Base-by-base conservation (phyloP, 2,888 invertebrate genomes). In the Bembecia ichneumoniformis region DNA sequence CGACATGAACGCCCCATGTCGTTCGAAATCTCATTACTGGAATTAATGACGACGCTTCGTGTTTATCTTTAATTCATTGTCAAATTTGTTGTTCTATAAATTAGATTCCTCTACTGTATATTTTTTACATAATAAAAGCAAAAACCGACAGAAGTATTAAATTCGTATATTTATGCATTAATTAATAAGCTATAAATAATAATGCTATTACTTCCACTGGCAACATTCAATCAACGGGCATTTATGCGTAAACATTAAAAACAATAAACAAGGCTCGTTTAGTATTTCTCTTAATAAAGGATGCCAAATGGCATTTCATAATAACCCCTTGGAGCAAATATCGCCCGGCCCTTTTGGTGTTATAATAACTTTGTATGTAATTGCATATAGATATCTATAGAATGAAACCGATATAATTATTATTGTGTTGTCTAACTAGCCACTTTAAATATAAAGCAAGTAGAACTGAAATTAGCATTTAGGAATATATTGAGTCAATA, bases 1-100 rank as follows among this genome's bases (percentile, higher is more conserved):
- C 59, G 69, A 78, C 77, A 74, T 67, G 72, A 72, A 69, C 67
- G 71, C 67, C 63, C 71, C 67, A 62, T 71, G 76, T 74, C 68
- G 66, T 62, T 68, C 64, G 64, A 63, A 63, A 68, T 72, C 72
- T 74, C 73, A 77, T 77, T 76, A 77, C 62, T 52, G 52, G 60
- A 63, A 75, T 77, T 75, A 73, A 77, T 73, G 70, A 68, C 66
- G 60, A 71, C 68, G 65, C 58, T 14, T 40, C 40, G 14, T 40
- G 40, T n/a, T 40, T 40, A 14, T 14, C 40, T 40, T 14, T 40
- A 40, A 40, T 14, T 40, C 40, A 40, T 40, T 40, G 40, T 40
- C 14, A n/a, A 40, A 40, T 40, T 40, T 40, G 40, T 40, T 40
- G 14, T 40, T 40, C 14, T 14, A 5, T 11, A 40, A 40, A 40